phyloP scores from a whole-genome alignment of 2,888 invertebrate species.

The Ormyrus labotus region DNA sequence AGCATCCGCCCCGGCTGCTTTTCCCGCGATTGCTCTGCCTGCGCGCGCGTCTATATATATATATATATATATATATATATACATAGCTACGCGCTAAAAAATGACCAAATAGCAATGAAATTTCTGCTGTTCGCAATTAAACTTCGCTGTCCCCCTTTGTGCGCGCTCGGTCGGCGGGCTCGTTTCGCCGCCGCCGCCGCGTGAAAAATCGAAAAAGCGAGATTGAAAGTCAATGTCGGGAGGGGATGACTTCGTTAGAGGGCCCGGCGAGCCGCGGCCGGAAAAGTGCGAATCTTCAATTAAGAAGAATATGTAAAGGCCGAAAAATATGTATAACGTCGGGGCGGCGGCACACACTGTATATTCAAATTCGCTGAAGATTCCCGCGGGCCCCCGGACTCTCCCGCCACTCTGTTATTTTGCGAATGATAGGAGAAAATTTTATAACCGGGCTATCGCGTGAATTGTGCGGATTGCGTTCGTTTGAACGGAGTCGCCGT shows the following conservation, averaged over 20 bases:
- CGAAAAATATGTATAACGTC: constrained; percentile 26
- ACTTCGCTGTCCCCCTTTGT: constrained; percentile 18
- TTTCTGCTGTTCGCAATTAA: constrained; percentile 55
- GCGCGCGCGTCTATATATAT: too few species aligned
- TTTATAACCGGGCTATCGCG: constrained; percentile 22
- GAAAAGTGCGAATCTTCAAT: constrained; percentile 50
- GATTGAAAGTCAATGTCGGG: constrained; percentile 55
- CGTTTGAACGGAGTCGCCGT: background rate
- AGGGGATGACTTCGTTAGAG: constrained; percentile 49
- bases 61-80: too few species aligned
- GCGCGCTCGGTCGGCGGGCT: background rate
- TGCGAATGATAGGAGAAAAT: background rate
- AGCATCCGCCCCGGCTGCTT: constrained; percentile 9
- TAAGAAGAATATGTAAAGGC: constrained; percentile 42
- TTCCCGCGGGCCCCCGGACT: constrained; percentile 38
- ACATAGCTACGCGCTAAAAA: constrained; percentile 26
- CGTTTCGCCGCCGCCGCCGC: constrained; percentile 9
- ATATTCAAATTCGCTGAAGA: constrained; percentile 56
- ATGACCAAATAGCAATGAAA: constrained; percentile 55
- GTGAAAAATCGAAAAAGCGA: constrained; percentile 54
- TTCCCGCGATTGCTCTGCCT: constrained; percentile 32
- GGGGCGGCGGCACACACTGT: constrained; percentile 4
- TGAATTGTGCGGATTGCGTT: background rate
- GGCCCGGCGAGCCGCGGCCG: background rate
- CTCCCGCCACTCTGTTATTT: background rate